Evolutionary conservation across 2,113 vertebrate species (phyloP).

Genomic region (Bucco capensis): DNA sequence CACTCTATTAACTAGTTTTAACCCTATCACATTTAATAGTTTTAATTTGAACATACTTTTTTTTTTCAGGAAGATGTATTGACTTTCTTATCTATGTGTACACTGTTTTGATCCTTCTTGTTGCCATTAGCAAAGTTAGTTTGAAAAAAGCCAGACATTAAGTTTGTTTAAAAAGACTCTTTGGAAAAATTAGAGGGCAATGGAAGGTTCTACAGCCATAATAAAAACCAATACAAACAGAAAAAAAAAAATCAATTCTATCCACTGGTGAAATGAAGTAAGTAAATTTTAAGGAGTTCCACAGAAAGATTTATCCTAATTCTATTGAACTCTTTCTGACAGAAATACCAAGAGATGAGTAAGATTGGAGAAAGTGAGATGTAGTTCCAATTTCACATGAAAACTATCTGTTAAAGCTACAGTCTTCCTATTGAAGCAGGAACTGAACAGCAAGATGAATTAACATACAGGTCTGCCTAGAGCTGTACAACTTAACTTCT

Average conservation of each 20-base stretch:
- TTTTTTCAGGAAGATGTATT: neutral
- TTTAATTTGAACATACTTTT: neutral
- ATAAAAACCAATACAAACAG: no score
- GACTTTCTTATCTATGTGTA: neutral
- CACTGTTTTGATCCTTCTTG: neutral
- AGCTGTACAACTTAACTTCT: neutral
- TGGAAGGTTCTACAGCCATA: accelerated
- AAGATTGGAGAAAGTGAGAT: neutral
- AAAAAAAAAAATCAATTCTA: accelerated
- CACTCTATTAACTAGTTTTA: neutral
- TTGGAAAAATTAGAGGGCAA: accelerated
- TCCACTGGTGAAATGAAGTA: neutral
- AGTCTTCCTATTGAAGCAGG: neutral
- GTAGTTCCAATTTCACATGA: neutral
- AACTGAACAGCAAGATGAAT: neutral
- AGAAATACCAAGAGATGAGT: neutral
- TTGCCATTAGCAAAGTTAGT: neutral
- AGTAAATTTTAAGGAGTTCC: no score
- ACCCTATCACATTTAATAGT: neutral
- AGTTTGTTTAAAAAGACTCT: neutral
- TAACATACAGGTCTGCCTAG: neutral
- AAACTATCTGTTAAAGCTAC: neutral
- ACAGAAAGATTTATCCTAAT: neutral
- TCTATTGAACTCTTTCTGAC: neutral
- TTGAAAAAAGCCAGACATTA: neutral